Evolutionary conservation across 2,797 vertebrate genomes (phyloP).

Genomic region (Arremon aurantiirostris): DNA sequence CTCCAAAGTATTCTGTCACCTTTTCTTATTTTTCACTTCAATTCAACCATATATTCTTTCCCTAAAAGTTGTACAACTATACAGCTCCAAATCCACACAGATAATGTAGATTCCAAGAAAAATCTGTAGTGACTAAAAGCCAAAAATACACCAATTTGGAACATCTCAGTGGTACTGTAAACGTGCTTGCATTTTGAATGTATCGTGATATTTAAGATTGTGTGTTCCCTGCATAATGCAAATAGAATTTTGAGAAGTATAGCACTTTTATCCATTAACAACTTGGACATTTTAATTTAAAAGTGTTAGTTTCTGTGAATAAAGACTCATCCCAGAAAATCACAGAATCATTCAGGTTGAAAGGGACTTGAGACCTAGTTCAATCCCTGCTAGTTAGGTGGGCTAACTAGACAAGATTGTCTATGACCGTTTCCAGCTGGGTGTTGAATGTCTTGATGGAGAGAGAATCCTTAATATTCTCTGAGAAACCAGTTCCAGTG

Average conservation of each 20-base stretch:
- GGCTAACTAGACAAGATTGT: neutral
- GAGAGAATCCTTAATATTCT: neutral
- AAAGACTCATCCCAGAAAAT: neutral
- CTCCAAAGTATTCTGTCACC: neutral
- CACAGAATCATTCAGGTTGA: neutral
- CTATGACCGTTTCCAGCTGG: neutral
- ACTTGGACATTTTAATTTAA: neutral
- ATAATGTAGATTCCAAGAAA: neutral
- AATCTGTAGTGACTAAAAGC: neutral
- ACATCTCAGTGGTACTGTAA: neutral
- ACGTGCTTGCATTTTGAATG: neutral
- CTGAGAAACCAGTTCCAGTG: neutral
- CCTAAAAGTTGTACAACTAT: neutral
- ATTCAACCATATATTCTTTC: neutral
- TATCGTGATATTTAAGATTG: neutral
- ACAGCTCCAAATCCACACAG: neutral
- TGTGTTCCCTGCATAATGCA: neutral
- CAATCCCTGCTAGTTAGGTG: neutral
- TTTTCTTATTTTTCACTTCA: neutral
- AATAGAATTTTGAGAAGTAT: neutral
- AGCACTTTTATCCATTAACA: neutral
- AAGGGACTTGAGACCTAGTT: neutral
- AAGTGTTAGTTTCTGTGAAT: neutral
- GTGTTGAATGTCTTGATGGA: neutral
- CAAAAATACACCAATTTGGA: neutral